phyloP scores from a whole-genome alignment of 2,797 vertebrate species.

The Schizopygopsis malacanthus region DNA sequence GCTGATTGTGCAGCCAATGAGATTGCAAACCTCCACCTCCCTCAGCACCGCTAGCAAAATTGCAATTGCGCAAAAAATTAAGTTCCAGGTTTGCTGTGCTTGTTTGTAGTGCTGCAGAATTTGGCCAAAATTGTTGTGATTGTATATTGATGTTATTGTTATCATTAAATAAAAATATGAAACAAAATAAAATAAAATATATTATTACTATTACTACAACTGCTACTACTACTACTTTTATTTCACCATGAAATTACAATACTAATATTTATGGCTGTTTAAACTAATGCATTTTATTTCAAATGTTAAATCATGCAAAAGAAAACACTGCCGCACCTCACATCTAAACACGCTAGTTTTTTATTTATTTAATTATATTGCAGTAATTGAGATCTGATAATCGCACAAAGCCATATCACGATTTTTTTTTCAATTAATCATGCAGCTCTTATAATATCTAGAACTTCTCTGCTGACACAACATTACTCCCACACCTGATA shows the following conservation, averaged over 20 bases:
- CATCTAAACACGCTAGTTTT: neutral
- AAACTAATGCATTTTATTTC: neutral
- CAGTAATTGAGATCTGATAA: neutral
- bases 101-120: neutral
- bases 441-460: neutral
- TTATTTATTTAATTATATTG: neutral
- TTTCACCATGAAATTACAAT: neutral
- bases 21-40: conserved; percentile 5
- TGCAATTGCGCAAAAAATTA: neutral
- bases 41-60: neutral
- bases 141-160: neutral
- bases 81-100: neutral
- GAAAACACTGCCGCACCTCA: neutral
- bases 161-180: neutral
- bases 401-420: neutral
- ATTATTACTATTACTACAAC: neutral
- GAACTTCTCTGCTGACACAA: conserved; percentile 12
- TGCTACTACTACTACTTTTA: neutral
- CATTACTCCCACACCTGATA: neutral
- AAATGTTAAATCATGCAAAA: neutral
- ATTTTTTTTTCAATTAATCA: neutral
- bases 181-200: neutral
- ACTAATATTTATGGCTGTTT: neutral
- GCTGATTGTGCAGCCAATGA: neutral
- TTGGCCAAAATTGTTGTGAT: neutral